Evolutionary conservation across 2,797 vertebrate species (phyloP), one percentile per base, ranked within the genome.

Genomic region (Scyliorhinus canicula): DNA sequence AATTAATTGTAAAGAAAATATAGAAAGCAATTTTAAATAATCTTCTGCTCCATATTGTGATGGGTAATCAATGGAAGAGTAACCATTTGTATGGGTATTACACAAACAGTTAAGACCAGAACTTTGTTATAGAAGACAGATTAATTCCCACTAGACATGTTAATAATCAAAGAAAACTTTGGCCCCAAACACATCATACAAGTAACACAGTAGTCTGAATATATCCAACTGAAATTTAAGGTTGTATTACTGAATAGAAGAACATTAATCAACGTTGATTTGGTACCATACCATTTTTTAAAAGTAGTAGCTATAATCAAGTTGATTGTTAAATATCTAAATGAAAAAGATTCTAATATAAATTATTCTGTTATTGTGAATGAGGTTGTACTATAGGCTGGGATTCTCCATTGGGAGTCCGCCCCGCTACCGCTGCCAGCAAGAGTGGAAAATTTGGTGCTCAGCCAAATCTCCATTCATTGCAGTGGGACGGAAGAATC

Each of bases 1-100:
- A 67, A 93, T 65, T 7, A 65, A 8, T 44, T 93, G n/a, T n/a
- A 65, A 93, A 93, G 90, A 47, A 93, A 44, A 9, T 67, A 16
- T n/a, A 91, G 24, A 65, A 40, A 5, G 52, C 35, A 91, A 65
- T 7, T 65, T 91, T 91, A 16, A 16, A 65, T 44, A 90, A 90
- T 90, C 31, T 60, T 3, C 52, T 57, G 52, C 11, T 16, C 52
- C 86, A 60, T 95, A 96, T 97, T 97, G 95, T 96, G 95, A 97
- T 96, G 96, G 95, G 95, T 96, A 96, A 97, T 97, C 96, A 97
- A 95, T 95, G 93, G 96, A 97, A 97, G 96, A 95, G 95, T 95
- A 96, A 96, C 96, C 97, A 97, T 95, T 96, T 97, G 96, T 7
- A 60, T 57, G 55, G 44, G 35, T 14, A 93, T 24, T 65, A 24